These are phyloP conservation scores for Lycia hirtaria DNA, from an alignment of 2,888 invertebrate species.

Conservation along the genomic window DNA sequence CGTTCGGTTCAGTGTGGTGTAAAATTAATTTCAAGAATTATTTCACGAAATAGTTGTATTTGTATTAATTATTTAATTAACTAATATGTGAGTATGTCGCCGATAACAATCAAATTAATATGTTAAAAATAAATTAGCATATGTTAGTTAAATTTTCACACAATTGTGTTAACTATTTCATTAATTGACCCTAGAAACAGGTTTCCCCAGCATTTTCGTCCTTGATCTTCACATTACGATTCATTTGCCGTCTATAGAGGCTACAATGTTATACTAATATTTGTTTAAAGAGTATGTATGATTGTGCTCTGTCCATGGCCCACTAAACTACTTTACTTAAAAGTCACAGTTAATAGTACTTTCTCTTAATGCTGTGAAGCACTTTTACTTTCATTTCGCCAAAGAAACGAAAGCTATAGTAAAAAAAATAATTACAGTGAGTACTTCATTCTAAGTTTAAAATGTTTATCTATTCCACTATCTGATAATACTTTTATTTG, in stretches of 20 bases:
- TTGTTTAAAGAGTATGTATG: constrained; percentile 12
- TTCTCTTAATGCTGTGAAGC: constrained; percentile 45
- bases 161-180: constrained; percentile 38
- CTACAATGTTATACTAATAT: constrained; percentile 23
- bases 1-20: constrained; percentile 57
- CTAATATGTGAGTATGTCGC: constrained; percentile 45
- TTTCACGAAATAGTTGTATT: constrained; percentile 44
- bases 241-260: constrained; percentile 36
- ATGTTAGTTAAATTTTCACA: not conserved
- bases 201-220: constrained; percentile 65
- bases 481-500: constrained; percentile 23
- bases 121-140: not conserved
- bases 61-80: constrained; percentile 41
- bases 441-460: not conserved
- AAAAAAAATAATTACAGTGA: not conserved
- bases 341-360: constrained; percentile 46
- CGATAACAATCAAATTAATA: not conserved
- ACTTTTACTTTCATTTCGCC: constrained; percentile 31
- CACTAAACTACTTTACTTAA: constrained; percentile 51
- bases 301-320: constrained; percentile 46
- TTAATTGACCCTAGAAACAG: constrained; percentile 60
- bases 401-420: constrained; percentile 24
- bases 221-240: constrained; percentile 60
- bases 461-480: constrained; percentile 18
- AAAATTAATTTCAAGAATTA: constrained; percentile 45